Evolutionary conservation across 2,888 invertebrate species (phyloP).

Genomic region (Cheilosia impressa): DNA sequence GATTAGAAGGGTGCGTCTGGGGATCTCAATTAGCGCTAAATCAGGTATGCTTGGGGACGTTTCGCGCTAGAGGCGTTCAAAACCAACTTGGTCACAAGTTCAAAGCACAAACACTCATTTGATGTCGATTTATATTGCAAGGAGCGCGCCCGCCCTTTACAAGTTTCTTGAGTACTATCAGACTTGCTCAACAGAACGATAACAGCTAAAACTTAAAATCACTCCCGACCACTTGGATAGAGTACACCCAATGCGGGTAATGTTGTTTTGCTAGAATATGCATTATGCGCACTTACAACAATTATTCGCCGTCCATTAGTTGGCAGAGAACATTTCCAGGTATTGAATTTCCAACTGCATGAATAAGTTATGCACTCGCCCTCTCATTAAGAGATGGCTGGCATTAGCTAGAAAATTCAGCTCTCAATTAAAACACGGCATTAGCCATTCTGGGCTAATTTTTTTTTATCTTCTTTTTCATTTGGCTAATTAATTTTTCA

Average conservation of each 20-base stretch:
- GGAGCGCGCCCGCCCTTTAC: no score
- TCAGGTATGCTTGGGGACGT: no score
- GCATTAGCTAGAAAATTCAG: conserved; percentile 14
- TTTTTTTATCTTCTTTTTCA: conserved; percentile 51
- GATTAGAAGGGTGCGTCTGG: no score
- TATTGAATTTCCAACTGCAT: conserved; percentile 70
- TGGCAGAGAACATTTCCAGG: conserved; percentile 43
- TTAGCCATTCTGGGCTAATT: conserved; percentile 65
- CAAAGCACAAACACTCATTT: no score
- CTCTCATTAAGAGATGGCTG: conserved; percentile 43
- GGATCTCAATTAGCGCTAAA: no score
- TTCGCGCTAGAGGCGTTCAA: no score
- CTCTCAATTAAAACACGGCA: conserved; percentile 69
- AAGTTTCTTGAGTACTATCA: no score
- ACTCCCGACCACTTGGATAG: no score
- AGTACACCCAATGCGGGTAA: background rate
- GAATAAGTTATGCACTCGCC: conserved; percentile 67
- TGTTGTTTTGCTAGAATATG: conserved; percentile 31
- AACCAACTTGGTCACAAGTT: no score
- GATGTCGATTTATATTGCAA: no score
- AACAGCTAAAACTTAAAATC: no score
- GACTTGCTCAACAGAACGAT: no score
- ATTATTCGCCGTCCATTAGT: conserved; percentile 62
- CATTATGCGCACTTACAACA: conserved; percentile 34
- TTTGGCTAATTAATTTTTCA: conserved; percentile 71